Base-by-base conservation (phyloP, 2,113 vertebrate species). In the Delphinapterus leucas region DNA sequence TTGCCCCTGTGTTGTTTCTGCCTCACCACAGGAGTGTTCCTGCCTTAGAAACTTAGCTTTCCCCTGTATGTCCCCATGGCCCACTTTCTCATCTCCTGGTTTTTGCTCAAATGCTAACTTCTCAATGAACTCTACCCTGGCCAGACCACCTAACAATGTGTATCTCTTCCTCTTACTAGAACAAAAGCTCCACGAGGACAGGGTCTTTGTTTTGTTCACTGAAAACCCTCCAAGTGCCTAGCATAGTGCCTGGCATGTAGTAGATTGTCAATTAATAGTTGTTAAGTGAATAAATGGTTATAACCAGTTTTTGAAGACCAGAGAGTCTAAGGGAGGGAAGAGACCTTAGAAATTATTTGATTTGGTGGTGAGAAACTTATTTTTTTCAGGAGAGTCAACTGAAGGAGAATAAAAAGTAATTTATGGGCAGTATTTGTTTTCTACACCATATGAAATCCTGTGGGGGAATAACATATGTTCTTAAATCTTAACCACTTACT, bases 371-470 rank as follows among this genome's bases (percentile, higher is more conserved):
- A 84, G 41, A 82, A 84, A 71, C 4, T 21, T 31, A 13, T 65
- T 26, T 71, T 25, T n/a, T 18, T 12, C 8, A 38, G 21, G 14
- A 76, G 6, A 80, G 23, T 79, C 58, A 87, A 31, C 60, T 68
- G 8, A 90, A 92, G 53, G 65, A 81, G 90, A 93, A 36, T 44
- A 73, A 38, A 92, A 85, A 82, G 11, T 88, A n/a, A 81, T 61
- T 63, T 67, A 93, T 65, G 2, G 41, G 31, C 5, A 76, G 25
- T 67, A 26, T 90, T 94, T 90, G 2, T 90, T 96, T 97, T 93
- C 53, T 21, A 55, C 90, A 96, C 38, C 93, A 85, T 83, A 94
- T 95, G 60, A 97, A 95, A 85, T 81, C 38, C 25, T 21, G 17
- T 23, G 25, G 49, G 49, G 23, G 53, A 89, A 80, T 53, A 95